Conservation (phyloP, 2,113 vertebrate genomes). For the Ovibos moschatus region DNA sequence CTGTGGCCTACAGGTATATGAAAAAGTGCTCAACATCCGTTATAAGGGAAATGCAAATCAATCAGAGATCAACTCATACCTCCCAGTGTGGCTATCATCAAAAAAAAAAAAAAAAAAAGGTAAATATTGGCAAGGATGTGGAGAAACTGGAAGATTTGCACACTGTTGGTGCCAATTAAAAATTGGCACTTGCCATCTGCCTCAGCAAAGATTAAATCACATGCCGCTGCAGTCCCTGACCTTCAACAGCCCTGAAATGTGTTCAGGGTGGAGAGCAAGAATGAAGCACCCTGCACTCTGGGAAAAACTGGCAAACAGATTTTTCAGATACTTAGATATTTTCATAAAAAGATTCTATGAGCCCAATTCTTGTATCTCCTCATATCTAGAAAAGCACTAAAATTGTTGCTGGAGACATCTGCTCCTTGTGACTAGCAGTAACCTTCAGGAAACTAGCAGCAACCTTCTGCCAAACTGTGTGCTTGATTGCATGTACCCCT, state of each 20-base stretch:
- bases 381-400: not conserved
- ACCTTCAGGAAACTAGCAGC: not conserved
- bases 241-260: not conserved
- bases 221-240: not conserved
- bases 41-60: not conserved
- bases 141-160: not conserved
- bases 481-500: not conserved
- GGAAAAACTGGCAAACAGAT: not conserved
- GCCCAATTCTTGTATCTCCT: not conserved
- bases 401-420: not conserved
- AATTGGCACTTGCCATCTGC: not conserved
- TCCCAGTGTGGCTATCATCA: not conserved
- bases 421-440: not conserved
- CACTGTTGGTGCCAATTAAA: not conserved
- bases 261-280: not conserved
- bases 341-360: not conserved
- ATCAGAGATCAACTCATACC: not conserved
- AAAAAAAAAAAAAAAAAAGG: not conserved
- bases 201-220: not conserved
- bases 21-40: not conserved
- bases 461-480: not conserved
- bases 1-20: not conserved
- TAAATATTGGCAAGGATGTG: not conserved
- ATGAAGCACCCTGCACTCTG: not conserved
- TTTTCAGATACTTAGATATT: not conserved